Evolutionary conservation across 2,888 invertebrate genomes (phyloP).

Genomic region (Orthonevra nobilis): DNA sequence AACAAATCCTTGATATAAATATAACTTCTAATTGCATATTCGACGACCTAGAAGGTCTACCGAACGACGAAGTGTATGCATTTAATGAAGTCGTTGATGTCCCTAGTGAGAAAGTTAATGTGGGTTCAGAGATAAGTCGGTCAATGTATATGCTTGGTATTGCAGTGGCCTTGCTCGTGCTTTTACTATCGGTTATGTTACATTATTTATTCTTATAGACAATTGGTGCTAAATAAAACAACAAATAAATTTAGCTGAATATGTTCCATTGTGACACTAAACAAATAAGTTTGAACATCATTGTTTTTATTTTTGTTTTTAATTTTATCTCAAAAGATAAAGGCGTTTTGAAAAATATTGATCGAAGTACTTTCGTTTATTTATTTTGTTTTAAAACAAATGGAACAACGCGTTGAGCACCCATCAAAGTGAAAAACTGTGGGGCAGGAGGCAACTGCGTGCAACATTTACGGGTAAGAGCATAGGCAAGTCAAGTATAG

Average conservation of each 20-base stretch:
- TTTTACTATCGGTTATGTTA: conserved; percentile 84
- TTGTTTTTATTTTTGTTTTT: no score
- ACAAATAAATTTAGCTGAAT: conserved; percentile 8
- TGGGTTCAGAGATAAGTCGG: conserved; percentile 83
- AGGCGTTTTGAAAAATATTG: neutral
- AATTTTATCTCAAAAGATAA: no score
- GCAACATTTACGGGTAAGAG: no score
- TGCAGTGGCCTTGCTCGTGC: conserved; percentile 83
- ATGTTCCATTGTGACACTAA: conserved; percentile 29
- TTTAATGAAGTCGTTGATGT: conserved; percentile 75
- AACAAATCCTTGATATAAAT: conserved; percentile 90
- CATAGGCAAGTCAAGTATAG: no score
- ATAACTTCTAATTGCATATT: conserved; percentile 86
- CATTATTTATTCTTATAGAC: conserved; percentile 79
- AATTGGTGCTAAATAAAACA: neutral
- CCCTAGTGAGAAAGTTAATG: conserved; percentile 81
- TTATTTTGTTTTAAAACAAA: no score
- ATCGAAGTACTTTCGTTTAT: no score
- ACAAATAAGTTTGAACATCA: conserved; percentile 21
- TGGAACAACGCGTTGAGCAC: no score
- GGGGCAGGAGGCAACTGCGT: no score
- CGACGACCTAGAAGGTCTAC: conserved; percentile 88
- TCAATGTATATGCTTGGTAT: conserved; percentile 82
- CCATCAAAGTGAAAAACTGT: no score
- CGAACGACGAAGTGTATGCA: conserved; percentile 83